Base-by-base conservation (phyloP, 2,113 vertebrate species). In the Hippocampus barbouri region DNA sequence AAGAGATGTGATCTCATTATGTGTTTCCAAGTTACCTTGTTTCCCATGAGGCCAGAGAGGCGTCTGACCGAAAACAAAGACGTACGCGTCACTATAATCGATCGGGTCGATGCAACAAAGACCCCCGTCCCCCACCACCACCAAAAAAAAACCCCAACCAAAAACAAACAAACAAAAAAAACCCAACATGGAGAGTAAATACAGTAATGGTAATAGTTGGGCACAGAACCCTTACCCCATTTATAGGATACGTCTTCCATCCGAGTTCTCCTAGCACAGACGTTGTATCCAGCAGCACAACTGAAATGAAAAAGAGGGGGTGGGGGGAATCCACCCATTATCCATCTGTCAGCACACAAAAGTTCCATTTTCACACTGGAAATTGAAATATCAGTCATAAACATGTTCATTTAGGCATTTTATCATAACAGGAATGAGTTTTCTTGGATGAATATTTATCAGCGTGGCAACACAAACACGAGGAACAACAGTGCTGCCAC, bases 181-280 rank as follows among this genome's bases (percentile, higher is more conserved):
- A 20, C 15, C 16, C 56, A 47, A 20, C 34, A 15, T 41, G 14
- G 66, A 70, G 25, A 72, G 57, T 69, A 59, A 75, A 27, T 47
- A 66, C 64, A 69, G 18, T 1, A 0, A 79, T 69, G 8, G 57
- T 10, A 79, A 77, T 70, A 69, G 69, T 69, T 34, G 3, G 38
- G 12, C 40, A 14, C 62, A 66, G 54, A 69, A 53, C 25, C 62
- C 96, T 96, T 93, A 97, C 96, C 94, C 96, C 95, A 79, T 97
- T 97, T 88, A 97, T 86, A 51, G 96, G 96, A 90, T 96, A 97
- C 1, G 95, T 95, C 91, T 95, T 97, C 96, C 96, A 97, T 91
- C 95, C 95, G 8, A 97, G 92, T 73, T 97, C 96, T 85, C 96
- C 96, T 0, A 97, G 90, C 68, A 93, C 94, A 79, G 94, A 88